Percentiles rank a stretch among this genome's conserved stretches.
phyloP scores from a whole-genome alignment of 2,888 invertebrate genomes.

The Smittia aterrima region DNA sequence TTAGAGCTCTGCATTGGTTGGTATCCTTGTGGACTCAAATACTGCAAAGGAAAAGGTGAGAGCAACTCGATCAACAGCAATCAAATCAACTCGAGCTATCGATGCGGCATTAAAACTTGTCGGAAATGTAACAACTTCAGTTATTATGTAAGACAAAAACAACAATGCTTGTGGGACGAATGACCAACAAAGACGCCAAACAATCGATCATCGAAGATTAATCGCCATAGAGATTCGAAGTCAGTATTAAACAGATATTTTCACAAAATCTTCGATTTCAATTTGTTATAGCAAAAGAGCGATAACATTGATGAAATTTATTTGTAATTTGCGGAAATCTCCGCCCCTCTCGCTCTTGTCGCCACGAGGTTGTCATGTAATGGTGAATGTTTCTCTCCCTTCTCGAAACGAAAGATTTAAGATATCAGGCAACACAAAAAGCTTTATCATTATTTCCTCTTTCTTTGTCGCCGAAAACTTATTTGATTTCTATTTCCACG shows the following conservation, averaged over 20 bases:
- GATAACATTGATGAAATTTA: slow-evolving; percentile 35
- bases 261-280: slow-evolving; percentile 37
- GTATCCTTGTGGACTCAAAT: slow-evolving; percentile 95
- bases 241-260: slow-evolving; percentile 37
- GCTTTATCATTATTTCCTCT: background rate
- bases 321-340: slow-evolving; percentile 4
- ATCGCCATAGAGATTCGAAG: background rate
- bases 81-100: slow-evolving; percentile 66
- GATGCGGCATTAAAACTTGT: slow-evolving; percentile 95
- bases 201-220: background rate
- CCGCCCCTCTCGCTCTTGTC: background rate
- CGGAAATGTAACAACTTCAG: slow-evolving; percentile 84
- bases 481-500: background rate
- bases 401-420: background rate
- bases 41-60: slow-evolving; percentile 80
- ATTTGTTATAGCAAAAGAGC: slow-evolving; percentile 19
- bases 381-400: slow-evolving; percentile 5
- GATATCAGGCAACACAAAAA: background rate
- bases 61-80: slow-evolving; percentile 52
- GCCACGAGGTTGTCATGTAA: slow-evolving; percentile 13
- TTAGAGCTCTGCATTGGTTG: slow-evolving; percentile 88
- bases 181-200: slow-evolving; percentile 52
- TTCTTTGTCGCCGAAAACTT: background rate
- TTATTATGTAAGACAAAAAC: slow-evolving; percentile 80
- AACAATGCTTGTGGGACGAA: slow-evolving; percentile 79